phyloP scores from a whole-genome alignment of 2,888 invertebrate genomes.

The Keiferia lycopersicella region DNA sequence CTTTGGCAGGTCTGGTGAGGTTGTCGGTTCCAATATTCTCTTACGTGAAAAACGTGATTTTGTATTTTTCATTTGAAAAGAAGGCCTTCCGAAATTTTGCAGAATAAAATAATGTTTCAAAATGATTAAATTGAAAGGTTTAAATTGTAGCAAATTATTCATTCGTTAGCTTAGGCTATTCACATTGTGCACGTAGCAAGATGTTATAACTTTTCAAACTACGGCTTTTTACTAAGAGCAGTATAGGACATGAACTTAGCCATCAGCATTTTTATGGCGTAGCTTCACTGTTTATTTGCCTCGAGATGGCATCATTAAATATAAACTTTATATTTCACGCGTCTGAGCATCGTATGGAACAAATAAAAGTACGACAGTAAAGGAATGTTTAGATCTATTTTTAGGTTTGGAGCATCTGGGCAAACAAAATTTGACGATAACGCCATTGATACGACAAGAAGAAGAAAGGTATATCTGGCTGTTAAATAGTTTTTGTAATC shows the following conservation, averaged over 20 bases:
- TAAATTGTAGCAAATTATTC: no score
- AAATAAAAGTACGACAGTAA: not conserved
- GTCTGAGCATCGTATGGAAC: not conserved
- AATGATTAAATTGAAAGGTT: no score
- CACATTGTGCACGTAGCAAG: no score
- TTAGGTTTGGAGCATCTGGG: no score
- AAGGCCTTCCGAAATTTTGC: not conserved
- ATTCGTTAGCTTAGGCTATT: no score
- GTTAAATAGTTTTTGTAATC: no score
- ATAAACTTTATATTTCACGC: not conserved
- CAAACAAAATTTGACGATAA: no score
- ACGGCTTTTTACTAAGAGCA: not conserved
- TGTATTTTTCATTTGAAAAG: not conserved
- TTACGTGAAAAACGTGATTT: conserved; percentile 3
- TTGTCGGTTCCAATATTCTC: conserved; percentile 30
- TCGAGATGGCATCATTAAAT: not conserved
- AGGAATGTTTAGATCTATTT: no score
- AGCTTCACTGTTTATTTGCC: conserved; percentile 22
- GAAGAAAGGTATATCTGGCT: no score
- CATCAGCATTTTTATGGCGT: conserved; percentile 6
- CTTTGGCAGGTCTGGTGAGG: conserved; percentile 37
- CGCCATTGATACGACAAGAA: no score
- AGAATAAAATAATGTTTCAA: not conserved
- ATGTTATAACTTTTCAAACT: no score
- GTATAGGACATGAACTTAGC: conserved; percentile 27